Conservation (phyloP, 92 coral and sea anemone genomes). For the Isaurus tuberculatus region DNA sequence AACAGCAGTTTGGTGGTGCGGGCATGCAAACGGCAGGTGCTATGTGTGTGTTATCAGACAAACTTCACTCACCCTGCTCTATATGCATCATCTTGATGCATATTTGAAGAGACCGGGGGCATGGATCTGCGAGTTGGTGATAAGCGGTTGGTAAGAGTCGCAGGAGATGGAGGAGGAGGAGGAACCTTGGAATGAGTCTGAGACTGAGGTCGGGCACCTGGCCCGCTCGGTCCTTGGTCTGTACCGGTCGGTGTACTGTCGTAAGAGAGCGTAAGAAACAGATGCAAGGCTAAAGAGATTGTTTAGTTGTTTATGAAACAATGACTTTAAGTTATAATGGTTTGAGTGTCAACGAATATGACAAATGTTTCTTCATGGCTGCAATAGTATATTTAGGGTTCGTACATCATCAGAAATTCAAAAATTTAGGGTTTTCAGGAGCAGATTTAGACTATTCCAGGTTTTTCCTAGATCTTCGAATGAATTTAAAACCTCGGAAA, state of each 20-base stretch:
- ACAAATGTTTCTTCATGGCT: too few relatives aligned
- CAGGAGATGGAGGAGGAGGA: constrained; percentile 77
- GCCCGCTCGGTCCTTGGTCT: constrained; percentile 87
- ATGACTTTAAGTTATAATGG: background rate
- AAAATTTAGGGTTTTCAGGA: too few relatives aligned
- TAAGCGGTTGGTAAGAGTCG: constrained; percentile 79
- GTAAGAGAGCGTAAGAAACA: constrained; percentile 14
- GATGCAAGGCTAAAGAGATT: constrained; percentile 1
- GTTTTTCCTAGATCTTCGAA: too few relatives aligned
- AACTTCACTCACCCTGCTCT: constrained; percentile 92
- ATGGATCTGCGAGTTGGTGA: constrained; percentile 97
- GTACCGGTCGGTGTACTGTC: constrained; percentile 58
- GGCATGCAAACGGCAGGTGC: background rate
- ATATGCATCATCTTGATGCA: constrained; percentile 93
- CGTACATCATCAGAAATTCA: too few relatives aligned
- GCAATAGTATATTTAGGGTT: too few relatives aligned
- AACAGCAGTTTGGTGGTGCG: constrained; percentile 7
- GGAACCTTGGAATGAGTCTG: constrained; percentile 70
- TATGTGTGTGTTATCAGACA: background rate
- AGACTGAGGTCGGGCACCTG: constrained; percentile 69
- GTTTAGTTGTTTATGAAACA: constrained; percentile 25
- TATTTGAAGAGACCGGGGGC: constrained; percentile 88
- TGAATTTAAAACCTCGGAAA: too few relatives aligned
- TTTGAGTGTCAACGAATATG: too few relatives aligned
- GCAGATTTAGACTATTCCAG: too few relatives aligned